Evolutionary conservation across 2,797 vertebrate species (phyloP).

Genomic region (Parauchenoglanis ngamensis): DNA sequence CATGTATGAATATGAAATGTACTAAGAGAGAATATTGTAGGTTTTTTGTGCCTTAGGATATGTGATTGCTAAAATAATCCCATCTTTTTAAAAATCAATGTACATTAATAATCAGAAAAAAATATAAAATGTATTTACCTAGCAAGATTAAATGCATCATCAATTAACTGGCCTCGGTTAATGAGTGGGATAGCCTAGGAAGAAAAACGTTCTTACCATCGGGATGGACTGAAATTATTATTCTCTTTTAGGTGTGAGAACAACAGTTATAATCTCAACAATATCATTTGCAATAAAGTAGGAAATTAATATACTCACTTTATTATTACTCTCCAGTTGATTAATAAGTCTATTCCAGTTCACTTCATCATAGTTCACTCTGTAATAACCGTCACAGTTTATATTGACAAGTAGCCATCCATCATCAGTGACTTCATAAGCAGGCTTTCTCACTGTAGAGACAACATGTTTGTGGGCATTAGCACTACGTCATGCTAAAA

Average conservation of each 20-base stretch:
- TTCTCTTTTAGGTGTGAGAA: background rate
- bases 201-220: conserved; percentile 1
- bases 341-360: conserved; percentile 74
- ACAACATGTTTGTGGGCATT: conserved; percentile 1
- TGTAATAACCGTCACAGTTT: conserved; percentile 72
- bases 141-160: conserved; percentile 77
- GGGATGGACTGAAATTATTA: background rate
- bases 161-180: conserved; percentile 76
- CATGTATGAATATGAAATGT: background rate
- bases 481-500: background rate
- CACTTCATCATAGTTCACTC: conserved; percentile 76
- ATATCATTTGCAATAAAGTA: background rate
- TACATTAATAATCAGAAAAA: background rate
- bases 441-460: conserved; percentile 12
- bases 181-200: conserved; percentile 71
- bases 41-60: background rate
- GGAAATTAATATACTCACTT: conserved; percentile 61
- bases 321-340: conserved; percentile 64
- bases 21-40: background rate
- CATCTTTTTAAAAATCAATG: background rate
- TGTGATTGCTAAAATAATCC: background rate
- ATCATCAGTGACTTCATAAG: conserved; percentile 20
- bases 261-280: background rate
- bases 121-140: conserved; percentile 63
- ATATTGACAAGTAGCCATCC: conserved; percentile 76